Base-by-base conservation (phyloP, 1,140 invertebrate species). In the Manduca sexta region DNA sequence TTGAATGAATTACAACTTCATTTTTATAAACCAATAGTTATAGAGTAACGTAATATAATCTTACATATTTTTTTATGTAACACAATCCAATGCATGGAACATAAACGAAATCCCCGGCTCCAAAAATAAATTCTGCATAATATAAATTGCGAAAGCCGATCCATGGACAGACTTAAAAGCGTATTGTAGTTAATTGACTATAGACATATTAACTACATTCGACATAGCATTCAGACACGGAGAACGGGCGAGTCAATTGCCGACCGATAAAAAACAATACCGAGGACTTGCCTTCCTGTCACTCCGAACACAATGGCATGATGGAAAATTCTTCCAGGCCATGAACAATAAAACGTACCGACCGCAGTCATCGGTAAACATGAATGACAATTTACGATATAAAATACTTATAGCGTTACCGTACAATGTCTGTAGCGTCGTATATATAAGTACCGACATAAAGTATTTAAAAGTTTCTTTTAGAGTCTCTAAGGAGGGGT, bases 391-490 rank as follows among this genome's bases (percentile, higher is more conserved):
- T 56, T 52, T 44, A 43, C 46, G 52, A 42, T 49, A 52, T 58
- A 52, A 63, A 54, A 57, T 50, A 56, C 39, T 45, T 55, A 45
- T 21, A 38, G 44, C 41, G 47, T 41, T 44, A 57, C 45, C 42
- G 37, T 56, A 55, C 52, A 51, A 57, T 49, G 49, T 64, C 47
- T 51, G 49, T 56, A 46, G 48, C 54, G 45, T 63, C 53, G 56
- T 55, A 52, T 55, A 55, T 44, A 59, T 31, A 62, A 69, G 62
- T 56, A 65, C 62, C 48, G 40, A 52, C 53, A 59, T 68, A 64
- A 71, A 67, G 52, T 62, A 64, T 68, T 68, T 68, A 68, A 71
- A 69, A 74, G 60, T 74, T 71, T 71, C 65, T 67, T 71, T 70
- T 65, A 67, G 38, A 62, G 71, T 57, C 64, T 59, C 56, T 49